phyloP scores from a whole-genome alignment of 2,113 vertebrate genomes.

The Spheniscus mendiculus region DNA sequence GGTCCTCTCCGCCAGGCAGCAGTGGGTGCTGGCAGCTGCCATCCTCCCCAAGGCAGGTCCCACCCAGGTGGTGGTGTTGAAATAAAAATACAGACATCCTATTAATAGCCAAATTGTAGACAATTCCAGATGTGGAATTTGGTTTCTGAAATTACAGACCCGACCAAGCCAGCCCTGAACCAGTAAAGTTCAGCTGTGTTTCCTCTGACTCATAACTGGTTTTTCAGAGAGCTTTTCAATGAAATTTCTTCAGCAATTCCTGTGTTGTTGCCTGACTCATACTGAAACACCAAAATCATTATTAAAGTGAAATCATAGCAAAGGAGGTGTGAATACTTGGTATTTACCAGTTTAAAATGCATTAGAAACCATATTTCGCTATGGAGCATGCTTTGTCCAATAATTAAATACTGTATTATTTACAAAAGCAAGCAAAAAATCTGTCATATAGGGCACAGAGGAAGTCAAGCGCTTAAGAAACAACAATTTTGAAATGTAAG shows the following conservation, averaged over 20 bases:
- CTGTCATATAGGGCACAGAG: neutral
- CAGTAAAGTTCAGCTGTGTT: neutral
- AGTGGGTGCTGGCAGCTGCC: neutral
- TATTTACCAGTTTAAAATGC: neutral
- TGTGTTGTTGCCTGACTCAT: conserved; percentile 48
- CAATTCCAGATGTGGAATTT: neutral
- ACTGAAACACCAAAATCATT: conserved; percentile 15
- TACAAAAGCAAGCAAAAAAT: neutral
- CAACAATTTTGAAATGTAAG: neutral
- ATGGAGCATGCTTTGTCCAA: neutral
- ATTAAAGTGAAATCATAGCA: neutral
- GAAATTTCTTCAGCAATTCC: conserved; percentile 28
- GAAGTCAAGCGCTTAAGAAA: neutral
- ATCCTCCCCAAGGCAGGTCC: neutral
- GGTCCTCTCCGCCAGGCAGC: neutral
- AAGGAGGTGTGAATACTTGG: neutral
- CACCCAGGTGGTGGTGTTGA: neutral
- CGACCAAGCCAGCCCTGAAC: neutral
- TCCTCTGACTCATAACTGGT: conserved; percentile 17
- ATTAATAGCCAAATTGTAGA: neutral
- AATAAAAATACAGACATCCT: neutral
- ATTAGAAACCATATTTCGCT: neutral
- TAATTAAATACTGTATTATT: neutral
- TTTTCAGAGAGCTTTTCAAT: conserved; percentile 21
- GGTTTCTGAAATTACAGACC: conserved; percentile 12